Base-by-base conservation (phyloP, 2,113 vertebrate genomes). In the Dicerorhinus sumatrensis region DNA sequence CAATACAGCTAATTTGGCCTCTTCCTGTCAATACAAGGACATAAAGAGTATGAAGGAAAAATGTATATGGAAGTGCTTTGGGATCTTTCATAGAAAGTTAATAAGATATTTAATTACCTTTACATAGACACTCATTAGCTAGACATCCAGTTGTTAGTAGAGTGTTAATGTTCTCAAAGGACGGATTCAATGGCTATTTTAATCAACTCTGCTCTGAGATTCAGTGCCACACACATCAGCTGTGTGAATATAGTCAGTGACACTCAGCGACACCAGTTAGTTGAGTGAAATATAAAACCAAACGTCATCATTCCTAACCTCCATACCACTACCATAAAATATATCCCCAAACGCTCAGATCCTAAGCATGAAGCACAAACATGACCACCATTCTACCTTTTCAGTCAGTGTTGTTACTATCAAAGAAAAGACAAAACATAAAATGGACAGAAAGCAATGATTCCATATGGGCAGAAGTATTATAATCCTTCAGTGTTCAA, bases 41-140 rank as follows among this genome's bases (percentile, higher is more conserved):
- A 75, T 79, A 72, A 93, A 83, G 63, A 89, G 6, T 14, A 6
- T 56, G 29, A 95, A 95, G 12, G 29, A 54, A 91, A 81, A 73
- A 73, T 89, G 67, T 27, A 93, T 25, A 10, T 70, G 25, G 86
- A 92, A 60, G 39, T 75, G 6, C 46, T 39, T 70, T 48, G 51
- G 36, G 9, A 4, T 92, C 29, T 76, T 63, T 16, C 69, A 79
- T 58, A 77, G 51, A 51, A 95, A 92, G 17, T 75, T 87, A 94
- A 87, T 73, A 92, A 94, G 72, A 87, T 95, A 95, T 83, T 85
- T 81, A 85, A 81, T 89, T 63, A 39, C 13, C 65, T 94, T 86
- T 67, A 48, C 18, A 79, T 17, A 86, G 60, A 1, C 60, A 82
- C 25, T 89, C 23, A 80, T 58, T 86, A 42, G 33, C 29, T 96